phyloP scores from a whole-genome alignment of 2,797 vertebrate genomes.

The Malurus leucopterus region DNA sequence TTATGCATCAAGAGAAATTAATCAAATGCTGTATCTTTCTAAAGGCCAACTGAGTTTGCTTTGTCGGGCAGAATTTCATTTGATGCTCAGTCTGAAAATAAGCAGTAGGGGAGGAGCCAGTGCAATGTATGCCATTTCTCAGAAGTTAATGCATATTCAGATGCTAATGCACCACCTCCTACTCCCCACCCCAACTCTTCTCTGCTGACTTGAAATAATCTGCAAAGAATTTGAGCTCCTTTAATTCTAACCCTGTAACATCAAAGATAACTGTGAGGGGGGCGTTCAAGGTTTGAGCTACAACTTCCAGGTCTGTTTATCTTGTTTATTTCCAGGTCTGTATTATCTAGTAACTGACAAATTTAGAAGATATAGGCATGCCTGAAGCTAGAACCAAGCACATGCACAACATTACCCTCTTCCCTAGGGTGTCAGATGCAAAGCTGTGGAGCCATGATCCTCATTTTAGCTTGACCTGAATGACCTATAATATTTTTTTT shows the following conservation, averaged over 20 bases:
- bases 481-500: not conserved
- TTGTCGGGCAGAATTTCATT: not conserved
- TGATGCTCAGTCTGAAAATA: not conserved
- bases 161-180: not conserved
- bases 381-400: not conserved
- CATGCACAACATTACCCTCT: not conserved
- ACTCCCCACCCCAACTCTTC: not conserved
- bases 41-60: not conserved
- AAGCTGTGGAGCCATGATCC: not conserved
- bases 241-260: not conserved
- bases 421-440: not conserved
- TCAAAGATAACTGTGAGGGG: not conserved
- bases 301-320: not conserved
- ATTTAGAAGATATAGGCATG: not conserved
- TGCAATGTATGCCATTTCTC: not conserved
- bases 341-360: not conserved
- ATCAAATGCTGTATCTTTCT: not conserved
- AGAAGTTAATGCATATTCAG: not conserved
- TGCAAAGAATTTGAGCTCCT: not conserved
- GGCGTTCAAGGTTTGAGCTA: not conserved
- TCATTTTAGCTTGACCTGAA: not conserved
- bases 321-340: not conserved
- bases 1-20: not conserved
- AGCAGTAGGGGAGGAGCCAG: not conserved
- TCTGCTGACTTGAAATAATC: not conserved